Conservation (phyloP, 2,113 vertebrate species). For the Chrysochloris asiatica region DNA sequence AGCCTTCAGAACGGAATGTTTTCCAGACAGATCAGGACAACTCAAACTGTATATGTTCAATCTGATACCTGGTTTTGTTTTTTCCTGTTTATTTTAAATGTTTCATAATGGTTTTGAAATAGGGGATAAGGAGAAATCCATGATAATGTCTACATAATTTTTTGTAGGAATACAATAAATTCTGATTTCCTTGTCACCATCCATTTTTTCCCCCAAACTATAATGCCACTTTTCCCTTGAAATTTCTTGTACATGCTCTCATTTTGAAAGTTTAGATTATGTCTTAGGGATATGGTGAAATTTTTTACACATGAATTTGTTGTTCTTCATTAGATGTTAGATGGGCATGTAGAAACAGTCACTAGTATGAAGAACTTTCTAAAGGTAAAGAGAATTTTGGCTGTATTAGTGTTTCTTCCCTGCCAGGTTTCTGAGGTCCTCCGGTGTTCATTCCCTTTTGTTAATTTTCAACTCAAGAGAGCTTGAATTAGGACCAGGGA, state of each 20-base stretch:
- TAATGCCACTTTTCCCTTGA: neutral
- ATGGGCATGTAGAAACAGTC: neutral
- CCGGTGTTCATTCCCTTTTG: too few relatives aligned
- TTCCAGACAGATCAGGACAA: constrained; percentile 26
- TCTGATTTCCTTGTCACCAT: constrained; percentile 53
- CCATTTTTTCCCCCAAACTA: constrained; percentile 38
- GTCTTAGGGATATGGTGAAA: neutral
- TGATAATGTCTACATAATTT: constrained; percentile 80
- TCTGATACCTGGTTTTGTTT: constrained; percentile 68
- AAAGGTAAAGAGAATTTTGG: too few relatives aligned
- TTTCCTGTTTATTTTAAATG: constrained; percentile 73
- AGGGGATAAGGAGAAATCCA: constrained; percentile 51
- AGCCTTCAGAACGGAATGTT: constrained; percentile 23
- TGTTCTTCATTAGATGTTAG: neutral
- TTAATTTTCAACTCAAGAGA: too few relatives aligned
- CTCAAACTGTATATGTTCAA: constrained; percentile 69
- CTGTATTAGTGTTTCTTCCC: too few relatives aligned
- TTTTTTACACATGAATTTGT: neutral
- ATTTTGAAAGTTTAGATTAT: neutral
- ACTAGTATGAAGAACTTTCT: too few relatives aligned
- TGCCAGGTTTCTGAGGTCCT: too few relatives aligned
- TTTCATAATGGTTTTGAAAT: constrained; percentile 67
- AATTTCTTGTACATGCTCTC: neutral
- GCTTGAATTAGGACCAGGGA: too few relatives aligned
- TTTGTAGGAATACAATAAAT: constrained; percentile 79